A percentile compares a stretch with the other conserved stretches of the same genome.
phyloP scores from a whole-genome alignment of 2,888 invertebrate species.

The Hemaris fuciformis region DNA sequence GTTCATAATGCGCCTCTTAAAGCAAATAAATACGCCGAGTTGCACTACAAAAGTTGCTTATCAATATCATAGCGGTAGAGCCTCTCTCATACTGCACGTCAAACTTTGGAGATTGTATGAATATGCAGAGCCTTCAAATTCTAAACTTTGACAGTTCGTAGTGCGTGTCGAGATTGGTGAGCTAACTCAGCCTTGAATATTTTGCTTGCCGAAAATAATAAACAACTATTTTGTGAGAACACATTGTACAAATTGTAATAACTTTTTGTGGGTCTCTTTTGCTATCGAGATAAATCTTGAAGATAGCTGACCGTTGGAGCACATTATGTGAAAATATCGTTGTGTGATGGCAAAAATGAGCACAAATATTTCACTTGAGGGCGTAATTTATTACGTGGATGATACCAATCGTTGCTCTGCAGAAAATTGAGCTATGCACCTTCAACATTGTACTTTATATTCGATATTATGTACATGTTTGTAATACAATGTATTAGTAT shows the following conservation, averaged over 20 bases:
- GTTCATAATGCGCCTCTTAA: slow-evolving; percentile 19
- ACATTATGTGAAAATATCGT: slow-evolving; percentile 64
- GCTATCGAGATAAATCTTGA: slow-evolving; percentile 58
- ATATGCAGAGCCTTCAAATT: slow-evolving; percentile 42
- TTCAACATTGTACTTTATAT: not conserved
- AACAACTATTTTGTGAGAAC: not conserved
- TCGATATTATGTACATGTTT: not conserved
- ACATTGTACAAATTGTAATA: slow-evolving; percentile 1
- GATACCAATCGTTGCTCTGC: slow-evolving; percentile 45
- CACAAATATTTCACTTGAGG: slow-evolving; percentile 48
- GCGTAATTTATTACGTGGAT: slow-evolving; percentile 39
- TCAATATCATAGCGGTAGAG: not conserved
- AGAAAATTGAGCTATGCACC: not conserved
- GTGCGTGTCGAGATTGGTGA: slow-evolving; percentile 4
- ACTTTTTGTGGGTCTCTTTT: not conserved
- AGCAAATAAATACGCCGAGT: not conserved
- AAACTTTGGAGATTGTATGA: slow-evolving; percentile 39
- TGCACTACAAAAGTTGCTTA: not conserved
- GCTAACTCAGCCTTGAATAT: slow-evolving; percentile 2
- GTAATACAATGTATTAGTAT: too few relatives aligned
- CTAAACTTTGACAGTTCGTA: slow-evolving; percentile 32
- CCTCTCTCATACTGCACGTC: slow-evolving; percentile 22
- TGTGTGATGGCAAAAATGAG: slow-evolving; percentile 57
- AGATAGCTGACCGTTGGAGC: slow-evolving; percentile 53
- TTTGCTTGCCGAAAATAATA: not conserved